Base-by-base conservation (phyloP, 2,888 invertebrate species). In the Unio delphinus region DNA sequence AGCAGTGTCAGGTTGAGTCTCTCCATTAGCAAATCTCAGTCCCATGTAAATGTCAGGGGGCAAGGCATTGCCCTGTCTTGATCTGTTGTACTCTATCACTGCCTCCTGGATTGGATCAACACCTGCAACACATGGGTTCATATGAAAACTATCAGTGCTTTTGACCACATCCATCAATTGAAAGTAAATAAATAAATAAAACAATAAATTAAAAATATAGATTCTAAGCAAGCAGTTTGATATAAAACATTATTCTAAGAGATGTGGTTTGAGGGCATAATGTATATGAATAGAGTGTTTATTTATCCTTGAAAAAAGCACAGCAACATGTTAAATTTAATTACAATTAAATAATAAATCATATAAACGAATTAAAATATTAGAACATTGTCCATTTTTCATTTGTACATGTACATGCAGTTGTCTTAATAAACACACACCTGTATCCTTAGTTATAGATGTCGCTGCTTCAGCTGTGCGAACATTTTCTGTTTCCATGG, bases 1-100 rank as follows among this genome's bases (percentile, higher is more conserved):
- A 45, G 45, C 45, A 45, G 45, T 45, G 11, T 1, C 45, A 15
- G 75, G 75, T 30, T 70, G 69, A 18, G 64, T 64, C n/a, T 71
- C 76, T 7, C 73, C 72, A 54, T 81, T 81, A 65, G 71, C 78
- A 73, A 87, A 88, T 17, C 84, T 74, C 7, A 88, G 82, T 4
- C 85, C 83, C 77, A 88, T 75, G 75, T 83, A 88, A 63, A 88
- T 85, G 61, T 88, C 87, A 8, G 88, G 88, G 6, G 88, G 83
- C 45, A 88, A 69, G 3, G 85, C 74, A 60, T 79, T 79, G 34
- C 82, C 80, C 62, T 83, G 82, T 60, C 80, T 72, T 17, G 80
- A 79, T 66, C 81, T 75, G 72, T 82, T 83, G 75, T 86, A 86
- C 45, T 83, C 84, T 34, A 83, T 79, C 58, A 87, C 75, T 20